Evolutionary conservation across 1,140 invertebrate genomes (phyloP), one percentile per base, ranked within the genome.

Genomic region (Papilio polyxenes): DNA sequence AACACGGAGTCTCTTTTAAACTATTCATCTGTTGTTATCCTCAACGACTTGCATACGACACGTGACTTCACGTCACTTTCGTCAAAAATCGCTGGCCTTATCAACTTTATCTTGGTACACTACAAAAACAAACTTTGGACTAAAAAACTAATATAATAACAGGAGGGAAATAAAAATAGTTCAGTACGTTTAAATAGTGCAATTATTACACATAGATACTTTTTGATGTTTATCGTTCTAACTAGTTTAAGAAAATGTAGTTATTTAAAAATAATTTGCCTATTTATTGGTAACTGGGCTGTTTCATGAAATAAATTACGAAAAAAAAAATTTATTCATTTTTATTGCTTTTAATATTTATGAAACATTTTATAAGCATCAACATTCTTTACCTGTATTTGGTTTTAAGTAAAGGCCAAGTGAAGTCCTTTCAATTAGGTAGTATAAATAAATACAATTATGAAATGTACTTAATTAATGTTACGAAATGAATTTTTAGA

Each of bases 11-110:
- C 90, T 87, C 87, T 86, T 90, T 91, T 92, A 91, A 88, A 91
- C 90, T 89, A 92, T 91, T 92, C 91, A 91, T 92, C 89, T 88
- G 86, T 89, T 87, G 91, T 91, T 92, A 91, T 89, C 85, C 86
- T 85, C 84, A 82, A 74, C 85, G 82, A 84, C 84, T 15, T 31
- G 65, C 74, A 80, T 79, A 51, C 85, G 86, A 91, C 90, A 88
- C 87, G 89, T 90, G 89, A 81, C 82, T 59, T 20, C 87, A 89
- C 81, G 83, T 88, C 85, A 86, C 82, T 40, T 44, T n/a, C 56
- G 86, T 81, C 84, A 78, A 81, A 74, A 79, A 74, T 53, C 82
- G 78, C 13, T 20, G 9, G 31, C 31, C 69, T 40, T 31, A 40
- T n/a, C 8, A 48, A 80, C 56, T 69, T 65, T 53, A 6, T 9